Evolutionary conservation across 92 coral and sea anemone genomes (phyloP).

Genomic region (Nematostella vectensis): DNA sequence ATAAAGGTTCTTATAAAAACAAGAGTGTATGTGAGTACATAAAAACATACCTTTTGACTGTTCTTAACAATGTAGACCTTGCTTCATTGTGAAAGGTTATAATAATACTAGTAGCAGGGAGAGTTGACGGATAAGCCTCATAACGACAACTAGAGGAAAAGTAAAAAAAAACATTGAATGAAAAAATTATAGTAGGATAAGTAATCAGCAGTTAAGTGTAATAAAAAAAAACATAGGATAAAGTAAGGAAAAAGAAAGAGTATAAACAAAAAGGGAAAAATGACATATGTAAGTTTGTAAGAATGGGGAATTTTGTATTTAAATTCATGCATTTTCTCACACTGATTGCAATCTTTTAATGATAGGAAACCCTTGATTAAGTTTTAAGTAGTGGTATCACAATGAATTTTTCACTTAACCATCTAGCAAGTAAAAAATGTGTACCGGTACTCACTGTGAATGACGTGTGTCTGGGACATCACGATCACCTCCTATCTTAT

Average conservation of each 20-base stretch:
- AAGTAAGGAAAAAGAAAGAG: background rate
- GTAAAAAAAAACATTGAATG: background rate
- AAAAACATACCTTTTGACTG: slow-evolving; percentile 91
- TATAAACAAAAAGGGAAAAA: background rate
- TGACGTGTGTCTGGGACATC: slow-evolving; percentile 89
- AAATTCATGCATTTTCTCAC: too few species aligned
- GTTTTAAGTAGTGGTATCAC: too few species aligned
- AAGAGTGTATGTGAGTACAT: too few species aligned
- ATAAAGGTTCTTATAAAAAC: too few species aligned
- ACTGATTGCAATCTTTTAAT: too few species aligned
- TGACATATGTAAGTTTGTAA: too few species aligned
- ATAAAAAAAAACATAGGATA: too few species aligned
- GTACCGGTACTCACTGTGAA: slow-evolving; percentile 74
- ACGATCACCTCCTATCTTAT: slow-evolving; percentile 72
- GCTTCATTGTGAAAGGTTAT: slow-evolving; percentile 97
- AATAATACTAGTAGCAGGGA: slow-evolving; percentile 85
- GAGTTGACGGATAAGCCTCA: slow-evolving; percentile 45
- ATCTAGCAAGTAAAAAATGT: too few species aligned
- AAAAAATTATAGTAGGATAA: background rate
- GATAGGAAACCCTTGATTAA: too few species aligned
- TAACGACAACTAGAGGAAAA: slow-evolving; percentile 66
- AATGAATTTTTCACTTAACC: too few species aligned
- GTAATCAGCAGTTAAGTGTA: too few species aligned
- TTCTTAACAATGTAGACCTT: slow-evolving; percentile 88
- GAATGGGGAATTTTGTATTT: too few species aligned